Evolutionary conservation across 2,888 invertebrate species (phyloP).

Genomic region (Koerneria pararmatus): DNA sequence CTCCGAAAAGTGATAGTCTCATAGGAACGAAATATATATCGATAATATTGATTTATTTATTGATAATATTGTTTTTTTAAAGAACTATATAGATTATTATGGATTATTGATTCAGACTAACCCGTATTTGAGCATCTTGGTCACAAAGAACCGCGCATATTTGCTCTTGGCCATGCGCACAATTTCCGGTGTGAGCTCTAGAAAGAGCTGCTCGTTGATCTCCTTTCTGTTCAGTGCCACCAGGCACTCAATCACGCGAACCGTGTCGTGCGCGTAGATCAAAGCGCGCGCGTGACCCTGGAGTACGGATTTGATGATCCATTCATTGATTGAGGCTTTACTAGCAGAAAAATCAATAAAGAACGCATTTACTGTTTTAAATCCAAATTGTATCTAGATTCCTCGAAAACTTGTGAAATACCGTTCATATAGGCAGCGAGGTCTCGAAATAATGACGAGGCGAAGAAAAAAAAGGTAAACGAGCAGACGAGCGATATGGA

Average conservation of each 20-base stretch:
- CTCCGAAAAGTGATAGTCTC: no score
- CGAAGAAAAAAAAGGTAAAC: no score
- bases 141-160: slow-evolving; percentile 68
- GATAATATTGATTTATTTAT: neutral
- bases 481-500: no score
- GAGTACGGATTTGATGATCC: no score
- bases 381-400: no score
- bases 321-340: no score
- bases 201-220: slow-evolving; percentile 66
- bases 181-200: slow-evolving; percentile 72
- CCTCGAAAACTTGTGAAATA: no score
- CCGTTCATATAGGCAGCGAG: no score
- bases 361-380: no score
- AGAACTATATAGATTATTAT: neutral
- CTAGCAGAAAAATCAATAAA: no score
- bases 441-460: no score
- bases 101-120: slow-evolving; percentile 21
- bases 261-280: slow-evolving; percentile 72
- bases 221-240: slow-evolving; percentile 63
- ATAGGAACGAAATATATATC: neutral
- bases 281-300: slow-evolving; percentile 62
- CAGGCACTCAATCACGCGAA: slow-evolving; percentile 82
- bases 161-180: slow-evolving; percentile 63
- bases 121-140: slow-evolving; percentile 79
- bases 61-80: neutral